Conservation (phyloP, 2,888 invertebrate genomes). For the Cordilura impudica region DNA sequence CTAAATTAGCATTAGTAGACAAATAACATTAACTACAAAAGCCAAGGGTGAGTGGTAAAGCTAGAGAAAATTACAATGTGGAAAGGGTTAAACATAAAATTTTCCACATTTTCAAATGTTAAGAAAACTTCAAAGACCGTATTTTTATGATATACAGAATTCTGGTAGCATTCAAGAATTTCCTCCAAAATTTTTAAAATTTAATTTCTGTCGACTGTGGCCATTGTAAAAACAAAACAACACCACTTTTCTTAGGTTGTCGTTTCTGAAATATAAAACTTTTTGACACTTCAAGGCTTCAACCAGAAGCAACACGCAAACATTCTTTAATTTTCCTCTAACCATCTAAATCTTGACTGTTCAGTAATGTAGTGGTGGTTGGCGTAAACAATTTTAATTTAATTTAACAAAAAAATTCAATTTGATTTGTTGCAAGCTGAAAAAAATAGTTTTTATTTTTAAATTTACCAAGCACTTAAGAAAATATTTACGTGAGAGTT, state of each 20-base stretch:
- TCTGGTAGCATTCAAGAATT: too few species aligned
- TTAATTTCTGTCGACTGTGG: too few species aligned
- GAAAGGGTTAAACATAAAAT: conserved; percentile 21
- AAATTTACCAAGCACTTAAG: conserved; percentile 24
- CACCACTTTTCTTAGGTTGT: too few species aligned
- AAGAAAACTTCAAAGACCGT: too few species aligned
- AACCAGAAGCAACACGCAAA: conserved; percentile 10
- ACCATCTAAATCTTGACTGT: neutral
- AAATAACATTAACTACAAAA: conserved; percentile 3
- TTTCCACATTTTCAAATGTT: too few species aligned
- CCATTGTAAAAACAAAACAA: too few species aligned
- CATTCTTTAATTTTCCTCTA: conserved; percentile 33
- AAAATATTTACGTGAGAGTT: conserved; percentile 24
- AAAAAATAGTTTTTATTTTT: conserved; percentile 3
- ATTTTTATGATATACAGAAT: too few species aligned
- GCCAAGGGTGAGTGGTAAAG: conserved; percentile 35
- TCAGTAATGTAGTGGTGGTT: conserved; percentile 17
- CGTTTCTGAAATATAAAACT: conserved; percentile 8
- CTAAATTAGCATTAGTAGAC: conserved; percentile 40
- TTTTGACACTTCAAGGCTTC: conserved; percentile 48
- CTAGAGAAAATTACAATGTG: conserved; percentile 36
- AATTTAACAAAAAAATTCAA: conserved; percentile 45
- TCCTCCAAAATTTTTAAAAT: too few species aligned
- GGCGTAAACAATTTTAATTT: conserved; percentile 49
- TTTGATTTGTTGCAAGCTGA: conserved; percentile 35